phyloP scores from a whole-genome alignment of 2,797 vertebrate species.

The Eutrigla gurnardus region DNA sequence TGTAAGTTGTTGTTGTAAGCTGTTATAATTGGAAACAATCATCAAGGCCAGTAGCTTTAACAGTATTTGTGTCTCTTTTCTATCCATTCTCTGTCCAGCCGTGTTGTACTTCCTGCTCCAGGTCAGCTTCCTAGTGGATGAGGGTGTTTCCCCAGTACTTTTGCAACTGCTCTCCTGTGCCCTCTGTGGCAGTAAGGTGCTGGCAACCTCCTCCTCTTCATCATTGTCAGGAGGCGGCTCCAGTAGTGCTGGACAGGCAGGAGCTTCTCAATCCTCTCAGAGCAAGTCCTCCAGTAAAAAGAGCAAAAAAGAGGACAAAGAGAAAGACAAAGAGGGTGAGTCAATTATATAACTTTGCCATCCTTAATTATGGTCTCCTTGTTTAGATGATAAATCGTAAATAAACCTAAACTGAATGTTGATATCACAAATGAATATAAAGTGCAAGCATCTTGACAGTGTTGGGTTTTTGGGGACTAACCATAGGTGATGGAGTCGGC shows the following conservation, averaged over 20 bases:
- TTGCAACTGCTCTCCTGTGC: constrained; percentile 97
- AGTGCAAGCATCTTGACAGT: constrained; percentile 14
- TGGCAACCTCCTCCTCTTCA: constrained; percentile 84
- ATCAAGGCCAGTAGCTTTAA: background rate
- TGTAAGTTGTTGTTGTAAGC: constrained; percentile 85
- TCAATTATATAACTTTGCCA: background rate
- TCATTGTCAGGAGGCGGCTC: constrained; percentile 83
- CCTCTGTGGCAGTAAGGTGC: constrained; percentile 97
- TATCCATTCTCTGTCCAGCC: constrained; percentile 78
- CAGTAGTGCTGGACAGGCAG: constrained; percentile 78
- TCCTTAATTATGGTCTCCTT: background rate
- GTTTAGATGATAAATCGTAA: background rate
- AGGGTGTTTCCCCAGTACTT: constrained; percentile 95
- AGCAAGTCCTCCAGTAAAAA: constrained; percentile 97
- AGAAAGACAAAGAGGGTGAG: constrained; percentile 97
- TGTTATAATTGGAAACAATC: constrained; percentile 7
- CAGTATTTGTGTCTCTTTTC: background rate
- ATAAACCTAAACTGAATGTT: constrained; percentile 3
- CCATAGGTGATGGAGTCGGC: constrained; percentile 89
- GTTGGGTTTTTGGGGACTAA: constrained; percentile 22
- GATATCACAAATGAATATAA: background rate
- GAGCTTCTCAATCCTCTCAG: constrained; percentile 90
- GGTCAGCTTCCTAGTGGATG: constrained; percentile 98
- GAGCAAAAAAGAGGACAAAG: constrained; percentile 98
- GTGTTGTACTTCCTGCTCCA: constrained; percentile 98